Evolutionary conservation across 2,888 invertebrate species (phyloP).

Genomic region (Volucella bombylans): DNA sequence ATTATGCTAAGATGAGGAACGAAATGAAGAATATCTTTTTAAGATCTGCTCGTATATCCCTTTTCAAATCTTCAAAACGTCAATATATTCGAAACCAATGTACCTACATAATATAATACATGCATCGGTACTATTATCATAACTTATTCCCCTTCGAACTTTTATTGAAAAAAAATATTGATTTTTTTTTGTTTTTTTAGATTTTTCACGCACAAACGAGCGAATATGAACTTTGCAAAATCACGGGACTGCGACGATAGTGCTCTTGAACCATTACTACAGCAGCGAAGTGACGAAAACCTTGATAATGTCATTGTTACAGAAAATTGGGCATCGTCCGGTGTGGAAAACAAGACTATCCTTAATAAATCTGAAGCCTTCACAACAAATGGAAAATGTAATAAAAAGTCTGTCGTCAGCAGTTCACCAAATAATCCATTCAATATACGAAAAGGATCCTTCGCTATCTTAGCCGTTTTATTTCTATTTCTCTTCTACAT

Average conservation of each 20-base stretch:
- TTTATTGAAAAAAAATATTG: no score
- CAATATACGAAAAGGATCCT: slow-evolving; percentile 61
- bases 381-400: slow-evolving; percentile 13
- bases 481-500: slow-evolving; percentile 77
- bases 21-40: no score
- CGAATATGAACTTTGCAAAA: slow-evolving; percentile 57
- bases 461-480: slow-evolving; percentile 73
- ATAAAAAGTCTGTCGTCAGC: slow-evolving; percentile 31
- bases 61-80: no score
- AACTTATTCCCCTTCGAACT: no score
- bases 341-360: slow-evolving; percentile 14
- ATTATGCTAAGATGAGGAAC: no score
- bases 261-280: slow-evolving; percentile 54
- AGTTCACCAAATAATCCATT: slow-evolving; percentile 41
- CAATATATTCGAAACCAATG: no score
- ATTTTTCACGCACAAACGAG: slow-evolving; percentile 54
- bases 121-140: no score
- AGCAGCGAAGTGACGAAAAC: slow-evolving; percentile 35
- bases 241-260: slow-evolving; percentile 55
- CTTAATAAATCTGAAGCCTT: slow-evolving; percentile 10
- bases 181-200: slow-evolving; percentile 2
- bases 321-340: slow-evolving; percentile 20
- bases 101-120: no score
- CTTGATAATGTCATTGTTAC: slow-evolving; percentile 2
- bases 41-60: no score